Conservation (phyloP, 2,888 invertebrate species). For the Nudaria mundana region DNA sequence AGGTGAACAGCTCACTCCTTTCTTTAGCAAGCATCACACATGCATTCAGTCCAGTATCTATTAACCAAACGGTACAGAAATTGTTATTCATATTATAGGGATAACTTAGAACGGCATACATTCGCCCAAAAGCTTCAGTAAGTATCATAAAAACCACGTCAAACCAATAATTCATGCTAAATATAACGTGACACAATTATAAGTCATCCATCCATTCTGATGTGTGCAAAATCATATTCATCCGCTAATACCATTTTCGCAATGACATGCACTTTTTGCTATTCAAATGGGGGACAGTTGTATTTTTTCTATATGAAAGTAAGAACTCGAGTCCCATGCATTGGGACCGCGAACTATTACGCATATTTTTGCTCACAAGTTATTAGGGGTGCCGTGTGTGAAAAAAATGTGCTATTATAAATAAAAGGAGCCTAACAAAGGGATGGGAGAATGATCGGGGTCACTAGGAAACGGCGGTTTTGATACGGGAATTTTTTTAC, state of each 20-base stretch:
- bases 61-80: neutral
- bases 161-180: slow-evolving; percentile 80
- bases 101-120: slow-evolving; percentile 10
- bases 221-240: slow-evolving; percentile 77
- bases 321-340: slow-evolving; percentile 40
- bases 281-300: slow-evolving; percentile 79
- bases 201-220: slow-evolving; percentile 76
- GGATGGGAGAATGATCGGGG: slow-evolving; percentile 80
- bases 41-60: too few relatives aligned
- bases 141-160: slow-evolving; percentile 60
- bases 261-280: slow-evolving; percentile 80
- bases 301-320: slow-evolving; percentile 63
- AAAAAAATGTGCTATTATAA: slow-evolving; percentile 80
- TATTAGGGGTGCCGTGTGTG: slow-evolving; percentile 79
- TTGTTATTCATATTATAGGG: slow-evolving; percentile 4
- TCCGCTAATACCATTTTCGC: slow-evolving; percentile 75
- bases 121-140: slow-evolving; percentile 15
- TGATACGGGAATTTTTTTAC: slow-evolving; percentile 78
- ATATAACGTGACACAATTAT: slow-evolving; percentile 77
- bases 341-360: slow-evolving; percentile 60
- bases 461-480: slow-evolving; percentile 81
- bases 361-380: slow-evolving; percentile 77
- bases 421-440: slow-evolving; percentile 75
- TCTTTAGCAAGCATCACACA: too few relatives aligned
- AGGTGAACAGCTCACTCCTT: too few relatives aligned